Percentiles rank a stretch among this genome's conserved stretches.
Evolutionary conservation across 2,113 vertebrate genomes (phyloP).

Genomic region (Chiloscyllium plagiosum): DNA sequence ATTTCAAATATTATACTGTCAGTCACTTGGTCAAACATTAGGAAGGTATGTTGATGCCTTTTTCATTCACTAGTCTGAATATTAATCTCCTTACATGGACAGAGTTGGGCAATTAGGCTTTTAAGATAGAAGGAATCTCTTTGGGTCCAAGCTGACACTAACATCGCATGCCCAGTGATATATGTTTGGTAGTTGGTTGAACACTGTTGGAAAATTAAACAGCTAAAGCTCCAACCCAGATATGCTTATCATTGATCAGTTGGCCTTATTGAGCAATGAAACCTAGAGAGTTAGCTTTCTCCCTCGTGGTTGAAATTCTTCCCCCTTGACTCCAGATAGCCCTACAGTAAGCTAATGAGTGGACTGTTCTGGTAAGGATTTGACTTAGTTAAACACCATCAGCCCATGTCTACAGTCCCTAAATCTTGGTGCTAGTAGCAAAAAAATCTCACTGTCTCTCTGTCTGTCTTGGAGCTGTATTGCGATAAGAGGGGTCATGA

Average conservation of each 20-base stretch:
- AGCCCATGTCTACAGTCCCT: neutral
- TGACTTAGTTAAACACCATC: neutral
- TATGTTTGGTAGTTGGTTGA: neutral
- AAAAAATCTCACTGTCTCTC: neutral
- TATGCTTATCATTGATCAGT: neutral
- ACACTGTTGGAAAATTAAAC: neutral
- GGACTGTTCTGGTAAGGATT: neutral
- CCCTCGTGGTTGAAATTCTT: neutral
- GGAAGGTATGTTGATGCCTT: neutral
- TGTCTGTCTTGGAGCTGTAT: no score
- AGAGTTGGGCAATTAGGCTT: neutral
- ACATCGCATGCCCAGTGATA: neutral
- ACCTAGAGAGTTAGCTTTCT: neutral
- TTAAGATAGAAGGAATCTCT: neutral
- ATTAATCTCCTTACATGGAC: neutral
- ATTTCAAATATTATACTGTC: neutral
- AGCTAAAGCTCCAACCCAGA: neutral
- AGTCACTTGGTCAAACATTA: neutral
- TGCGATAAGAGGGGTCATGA: neutral
- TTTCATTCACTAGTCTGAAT: neutral
- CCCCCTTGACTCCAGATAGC: no score
- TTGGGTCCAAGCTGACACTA: neutral
- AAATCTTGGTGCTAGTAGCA: neutral
- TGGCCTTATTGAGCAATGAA: neutral
- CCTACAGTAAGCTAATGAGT: neutral